Conservation (phyloP, 2,113 vertebrate species). For the Picathartes gymnocephalus region DNA sequence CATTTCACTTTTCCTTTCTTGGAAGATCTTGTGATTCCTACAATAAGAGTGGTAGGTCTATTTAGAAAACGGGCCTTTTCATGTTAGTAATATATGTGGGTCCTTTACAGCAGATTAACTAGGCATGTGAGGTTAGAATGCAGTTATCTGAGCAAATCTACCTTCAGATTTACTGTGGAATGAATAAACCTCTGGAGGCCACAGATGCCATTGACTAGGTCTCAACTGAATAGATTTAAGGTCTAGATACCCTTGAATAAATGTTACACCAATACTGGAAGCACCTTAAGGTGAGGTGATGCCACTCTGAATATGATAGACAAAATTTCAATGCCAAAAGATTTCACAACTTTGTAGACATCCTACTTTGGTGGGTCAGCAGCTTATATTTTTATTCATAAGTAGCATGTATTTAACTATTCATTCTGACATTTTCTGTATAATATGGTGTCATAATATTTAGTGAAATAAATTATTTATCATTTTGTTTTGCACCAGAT, state of each 20-base stretch:
- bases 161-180: background rate
- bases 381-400: background rate
- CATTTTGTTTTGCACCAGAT: background rate
- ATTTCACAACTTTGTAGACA: background rate
- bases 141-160: background rate
- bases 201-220: background rate
- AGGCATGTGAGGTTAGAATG: background rate
- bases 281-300: background rate
- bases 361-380: background rate
- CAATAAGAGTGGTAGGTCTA: background rate
- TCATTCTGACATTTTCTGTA: background rate
- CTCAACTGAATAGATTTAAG: background rate
- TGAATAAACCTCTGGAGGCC: background rate
- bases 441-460: background rate
- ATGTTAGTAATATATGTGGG: rapidly evolving
- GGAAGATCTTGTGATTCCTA: background rate
- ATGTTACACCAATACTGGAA: background rate
- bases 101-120: background rate
- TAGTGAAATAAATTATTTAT: background rate
- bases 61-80: background rate
- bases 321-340: background rate
- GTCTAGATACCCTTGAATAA: background rate
- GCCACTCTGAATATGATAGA: background rate
- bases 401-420: background rate
- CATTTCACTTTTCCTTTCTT: background rate